Conservation (phyloP, 2,113 vertebrate genomes). For the Microcebus tavaratra region DNA sequence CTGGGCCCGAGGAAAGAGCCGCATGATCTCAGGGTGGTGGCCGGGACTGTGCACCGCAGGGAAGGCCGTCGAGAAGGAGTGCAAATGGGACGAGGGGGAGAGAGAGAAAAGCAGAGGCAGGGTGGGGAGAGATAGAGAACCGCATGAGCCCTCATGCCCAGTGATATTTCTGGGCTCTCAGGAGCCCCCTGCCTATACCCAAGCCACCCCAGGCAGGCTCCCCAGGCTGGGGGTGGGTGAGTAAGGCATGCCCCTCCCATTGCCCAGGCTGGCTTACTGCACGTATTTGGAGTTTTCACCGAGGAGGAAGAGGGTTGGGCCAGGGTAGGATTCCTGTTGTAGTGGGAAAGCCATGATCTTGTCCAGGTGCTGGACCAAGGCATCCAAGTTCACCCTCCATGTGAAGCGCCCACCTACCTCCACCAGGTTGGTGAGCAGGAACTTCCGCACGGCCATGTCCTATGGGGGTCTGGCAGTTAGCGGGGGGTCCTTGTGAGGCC, state of each 20-base stretch:
- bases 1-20: constrained; percentile 89
- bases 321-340: constrained; percentile 85
- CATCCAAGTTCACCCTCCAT: constrained; percentile 95
- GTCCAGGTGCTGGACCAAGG: constrained; percentile 88
- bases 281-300: constrained; percentile 93
- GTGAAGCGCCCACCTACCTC: constrained; percentile 86
- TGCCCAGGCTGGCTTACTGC: constrained; percentile 82
- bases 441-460: constrained; percentile 84
- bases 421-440: constrained; percentile 95
- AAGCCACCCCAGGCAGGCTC: background rate
- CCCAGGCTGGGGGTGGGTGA: background rate
- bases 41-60: constrained; percentile 84
- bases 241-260: background rate
- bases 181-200: background rate
- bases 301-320: constrained; percentile 93
- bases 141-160: background rate
- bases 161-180: background rate
- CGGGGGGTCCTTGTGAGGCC: background rate
- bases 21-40: constrained; percentile 89
- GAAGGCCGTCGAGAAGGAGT: background rate
- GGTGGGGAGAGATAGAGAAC: background rate
- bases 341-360: constrained; percentile 90
- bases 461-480: background rate
- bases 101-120: background rate
- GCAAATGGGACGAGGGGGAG: background rate